Percentiles rank a stretch among this genome's conserved stretches.
These are phyloP conservation scores for Columba livia DNA, from an alignment of 2,113 vertebrate species.

Conservation along the genomic window DNA sequence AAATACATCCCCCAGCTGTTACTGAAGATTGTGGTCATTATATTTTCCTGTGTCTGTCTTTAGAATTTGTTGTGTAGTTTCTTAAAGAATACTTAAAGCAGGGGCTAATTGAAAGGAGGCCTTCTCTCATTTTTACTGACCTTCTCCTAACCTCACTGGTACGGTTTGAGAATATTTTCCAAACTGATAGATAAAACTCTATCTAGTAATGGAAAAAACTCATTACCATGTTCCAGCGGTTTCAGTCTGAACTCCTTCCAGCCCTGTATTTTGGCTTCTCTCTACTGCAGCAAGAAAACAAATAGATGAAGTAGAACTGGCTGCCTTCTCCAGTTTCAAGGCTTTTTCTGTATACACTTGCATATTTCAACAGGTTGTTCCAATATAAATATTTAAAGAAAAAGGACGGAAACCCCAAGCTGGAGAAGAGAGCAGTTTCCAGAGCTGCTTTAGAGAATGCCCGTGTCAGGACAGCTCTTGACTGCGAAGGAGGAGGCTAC, in stretches of 20 bases:
- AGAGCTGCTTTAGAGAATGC: neutral
- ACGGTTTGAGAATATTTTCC: neutral
- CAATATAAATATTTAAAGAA: conserved; percentile 61
- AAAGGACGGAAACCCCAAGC: neutral
- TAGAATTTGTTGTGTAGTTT: neutral
- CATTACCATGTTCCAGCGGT: neutral
- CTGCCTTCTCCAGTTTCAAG: neutral
- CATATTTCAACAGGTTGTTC: neutral
- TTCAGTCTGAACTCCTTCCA: conserved; percentile 22
- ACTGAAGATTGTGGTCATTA: neutral
- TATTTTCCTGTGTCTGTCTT: neutral
- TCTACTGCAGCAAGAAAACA: conserved; percentile 5
- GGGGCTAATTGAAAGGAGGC: neutral
- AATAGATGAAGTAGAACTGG: neutral
- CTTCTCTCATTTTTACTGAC: conserved; percentile 10
- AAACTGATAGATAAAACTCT: conserved; percentile 9
- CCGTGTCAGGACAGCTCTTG: neutral
- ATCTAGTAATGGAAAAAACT: neutral
- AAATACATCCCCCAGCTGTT: neutral
- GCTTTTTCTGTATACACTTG: neutral
- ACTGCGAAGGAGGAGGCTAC: neutral
- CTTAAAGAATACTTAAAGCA: neutral
- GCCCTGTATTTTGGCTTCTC: neutral
- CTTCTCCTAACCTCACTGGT: neutral
- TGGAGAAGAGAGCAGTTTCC: neutral